Percentiles rank a stretch among this genome's conserved stretches.
phyloP scores from a whole-genome alignment of 2,113 vertebrate genomes.

The Dasyurus viverrinus region DNA sequence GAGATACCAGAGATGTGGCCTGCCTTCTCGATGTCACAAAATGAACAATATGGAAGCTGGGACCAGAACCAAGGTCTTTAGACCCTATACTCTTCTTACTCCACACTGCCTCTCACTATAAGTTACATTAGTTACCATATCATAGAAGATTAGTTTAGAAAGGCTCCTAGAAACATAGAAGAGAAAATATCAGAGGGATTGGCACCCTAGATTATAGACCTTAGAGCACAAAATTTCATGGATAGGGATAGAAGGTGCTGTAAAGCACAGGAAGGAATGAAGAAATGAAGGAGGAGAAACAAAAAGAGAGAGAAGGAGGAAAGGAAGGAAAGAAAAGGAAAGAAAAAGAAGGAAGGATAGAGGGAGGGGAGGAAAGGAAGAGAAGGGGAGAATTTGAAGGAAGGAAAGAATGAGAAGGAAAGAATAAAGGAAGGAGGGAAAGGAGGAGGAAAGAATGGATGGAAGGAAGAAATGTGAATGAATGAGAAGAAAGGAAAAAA shows the following conservation, averaged over 20 bases:
- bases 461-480: too few relatives aligned
- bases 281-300: too few relatives aligned
- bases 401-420: too few relatives aligned
- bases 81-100: background rate
- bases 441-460: too few relatives aligned
- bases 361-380: fast-evolving
- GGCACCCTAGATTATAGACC: background rate
- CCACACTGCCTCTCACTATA: background rate
- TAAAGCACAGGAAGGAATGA: background rate
- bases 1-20: background rate
- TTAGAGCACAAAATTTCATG: background rate
- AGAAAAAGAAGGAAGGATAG: background rate
- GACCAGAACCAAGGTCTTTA: background rate
- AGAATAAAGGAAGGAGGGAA: background rate
- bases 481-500: background rate
- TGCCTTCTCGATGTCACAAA: background rate
- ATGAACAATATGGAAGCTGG: background rate
- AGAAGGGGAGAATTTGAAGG: too few relatives aligned
- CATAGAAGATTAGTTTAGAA: background rate
- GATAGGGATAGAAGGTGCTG: background rate
- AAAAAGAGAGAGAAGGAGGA: too few relatives aligned
- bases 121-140: background rate
- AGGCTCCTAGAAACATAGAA: background rate
- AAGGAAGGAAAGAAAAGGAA: too few relatives aligned
- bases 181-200: background rate